Evolutionary conservation across 2,113 vertebrate species (phyloP).

Genomic region (Spea bombifrons): DNA sequence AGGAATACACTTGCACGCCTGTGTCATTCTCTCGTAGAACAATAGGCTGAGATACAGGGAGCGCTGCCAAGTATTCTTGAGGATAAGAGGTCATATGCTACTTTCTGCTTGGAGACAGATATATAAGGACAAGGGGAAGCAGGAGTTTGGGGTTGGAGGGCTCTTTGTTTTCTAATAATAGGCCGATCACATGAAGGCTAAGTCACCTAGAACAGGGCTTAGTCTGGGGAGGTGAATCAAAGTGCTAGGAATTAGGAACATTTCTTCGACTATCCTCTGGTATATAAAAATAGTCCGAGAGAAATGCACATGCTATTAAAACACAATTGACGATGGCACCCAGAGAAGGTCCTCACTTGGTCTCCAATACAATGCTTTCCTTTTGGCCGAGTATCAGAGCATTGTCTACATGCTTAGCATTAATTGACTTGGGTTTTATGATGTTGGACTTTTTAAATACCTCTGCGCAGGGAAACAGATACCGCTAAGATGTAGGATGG

Average conservation of each 20-base stretch:
- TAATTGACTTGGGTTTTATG: slow-evolving; percentile 29
- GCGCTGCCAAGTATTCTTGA: slow-evolving; percentile 75
- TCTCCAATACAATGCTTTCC: slow-evolving; percentile 71
- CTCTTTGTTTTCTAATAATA: slow-evolving; percentile 74
- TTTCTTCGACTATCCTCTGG: slow-evolving; percentile 64
- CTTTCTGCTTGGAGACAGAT: slow-evolving; percentile 71
- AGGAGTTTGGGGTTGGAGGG: slow-evolving; percentile 62
- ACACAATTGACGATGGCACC: slow-evolving; percentile 65
- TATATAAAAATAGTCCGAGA: slow-evolving; percentile 68
- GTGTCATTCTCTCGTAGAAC: slow-evolving; percentile 71
- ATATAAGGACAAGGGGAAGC: slow-evolving; percentile 65
- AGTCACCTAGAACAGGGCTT: slow-evolving; percentile 74
- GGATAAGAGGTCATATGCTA: slow-evolving; percentile 72
- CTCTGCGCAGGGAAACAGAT: slow-evolving; percentile 21
- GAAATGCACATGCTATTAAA: slow-evolving; percentile 77
- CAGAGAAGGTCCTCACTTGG: slow-evolving; percentile 71
- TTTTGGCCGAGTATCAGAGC: slow-evolving; percentile 55
- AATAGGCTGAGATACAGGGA: slow-evolving; percentile 73
- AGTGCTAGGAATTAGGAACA: slow-evolving; percentile 68
- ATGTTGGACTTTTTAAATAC: slow-evolving; percentile 30
- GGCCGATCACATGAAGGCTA: slow-evolving; percentile 66
- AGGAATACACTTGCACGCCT: slow-evolving; percentile 69
- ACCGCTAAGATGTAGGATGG: slow-evolving; percentile 16
- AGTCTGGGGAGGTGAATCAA: slow-evolving; percentile 72
- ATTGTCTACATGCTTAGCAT: slow-evolving; percentile 35